Evolutionary conservation across 2,797 vertebrate genomes (phyloP), one percentile per base, ranked within the genome.

Genomic region (Triplophysa yarkandensis): DNA sequence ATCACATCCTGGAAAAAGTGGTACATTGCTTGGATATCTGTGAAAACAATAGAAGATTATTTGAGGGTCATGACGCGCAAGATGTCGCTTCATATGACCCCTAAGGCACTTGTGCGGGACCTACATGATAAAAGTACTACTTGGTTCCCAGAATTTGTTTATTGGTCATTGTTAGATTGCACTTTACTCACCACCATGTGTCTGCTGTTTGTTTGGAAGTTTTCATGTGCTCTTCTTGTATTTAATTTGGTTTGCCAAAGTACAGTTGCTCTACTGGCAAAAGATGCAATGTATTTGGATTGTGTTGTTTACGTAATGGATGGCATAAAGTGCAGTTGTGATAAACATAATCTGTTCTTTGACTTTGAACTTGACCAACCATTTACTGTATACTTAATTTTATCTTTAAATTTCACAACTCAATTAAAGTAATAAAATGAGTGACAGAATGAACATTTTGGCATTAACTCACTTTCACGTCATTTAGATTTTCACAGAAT

Each of bases 1-100:
- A 64, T 77, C 44, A 65, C 50, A 60, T 77, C 60, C 46, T 63
- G 58, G 46, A 72, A 72, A 72, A 63, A 63, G 30, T 39, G 58
- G 69, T 23, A 63, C 46, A 11, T 63, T 72, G 17, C 34, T 30
- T 41, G 1, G 60, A 27, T 63, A 72, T 72, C 58, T 52, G 21
- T 63, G 28, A 63, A 63, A 60, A 63, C 32, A 63, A 11, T 0
- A 41, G 6, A 23, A 63, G 25, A 64, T 54, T 44, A 63, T 8
- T 34, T 30, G 11, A 71, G 30, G 23, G 34, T 27, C 44, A 30
- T 72, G 70, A 63, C 44, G 58, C 70, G 63, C 70, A 72, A 52
- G 32, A 23, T 63, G 46, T 39, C 69, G 23, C 23, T 52, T 63
- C 11, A 30, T 63, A 50, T 52, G 58, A 72, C 58, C 60, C 34